Base-by-base conservation (phyloP, 1,140 invertebrate species). In the Drosophila rufa region DNA sequence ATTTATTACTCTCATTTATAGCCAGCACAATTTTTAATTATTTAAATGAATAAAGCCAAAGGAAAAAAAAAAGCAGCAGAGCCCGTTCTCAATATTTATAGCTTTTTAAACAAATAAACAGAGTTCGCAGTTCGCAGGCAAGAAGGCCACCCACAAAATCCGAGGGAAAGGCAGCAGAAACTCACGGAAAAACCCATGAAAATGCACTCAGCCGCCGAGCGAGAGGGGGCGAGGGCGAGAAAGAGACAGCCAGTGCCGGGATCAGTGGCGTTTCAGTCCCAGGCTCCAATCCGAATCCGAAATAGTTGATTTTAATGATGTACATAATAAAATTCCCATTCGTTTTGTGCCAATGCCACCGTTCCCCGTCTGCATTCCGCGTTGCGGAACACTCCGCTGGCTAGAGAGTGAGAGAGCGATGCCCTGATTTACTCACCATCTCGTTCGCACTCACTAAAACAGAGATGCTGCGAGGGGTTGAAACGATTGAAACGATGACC, bases 241-340 rank as follows among this genome's bases (percentile, higher is more conserved):
- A 8, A 67, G 27, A 66, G 30, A 42, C 11, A 64, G 57, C 27
- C 36, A 60, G 55, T 43, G 47, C 27, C 45, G 48, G 53, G 68
- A 47, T 58, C 50, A 73, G 81, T 79, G 80, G 46, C 51, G 75
- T 50, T 67, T 74, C 69, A 83, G 83, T 79, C 76, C 76, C 75
- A 77, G 81, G 84, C 89, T 90, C 84, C 90, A 90, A 89, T 91
- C 85, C 90, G 74, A 91, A 90, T 91, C 85, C 90, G 85, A 84
- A 91, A 92, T 92, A 92, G 91, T 92, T 89, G 79, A 92, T 91
- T 92, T 92, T 92, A 92, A 92, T 92, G 91, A 92, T 92, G 91
- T 92, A 92, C 91, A 92, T 92, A 92, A 92, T 92, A 92, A 92
- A 92, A 92, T 91, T 92, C 91, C 91, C 87, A 92, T 92, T 92